Evolutionary conservation across 64 coral and sea anemone genomes (phyloP).

Genomic region (Actinia equina): DNA sequence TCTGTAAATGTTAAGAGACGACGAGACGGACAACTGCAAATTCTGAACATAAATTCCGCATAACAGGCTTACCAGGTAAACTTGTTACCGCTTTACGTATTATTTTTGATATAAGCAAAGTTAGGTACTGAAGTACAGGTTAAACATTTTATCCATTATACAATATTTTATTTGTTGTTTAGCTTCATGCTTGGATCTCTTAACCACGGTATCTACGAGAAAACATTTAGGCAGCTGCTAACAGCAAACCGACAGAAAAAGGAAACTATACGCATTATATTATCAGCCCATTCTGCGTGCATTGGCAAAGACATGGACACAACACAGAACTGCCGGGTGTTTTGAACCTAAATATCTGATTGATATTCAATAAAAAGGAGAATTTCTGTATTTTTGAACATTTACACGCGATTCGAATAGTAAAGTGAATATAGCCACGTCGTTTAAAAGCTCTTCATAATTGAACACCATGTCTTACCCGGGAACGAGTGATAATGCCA

Average conservation of each 20-base stretch:
- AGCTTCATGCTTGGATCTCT: background rate
- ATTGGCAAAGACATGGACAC: background rate
- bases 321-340: background rate
- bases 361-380: background rate
- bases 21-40: background rate
- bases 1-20: background rate
- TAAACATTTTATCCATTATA: background rate
- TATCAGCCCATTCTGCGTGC: background rate
- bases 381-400: background rate
- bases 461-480: constrained; percentile 29
- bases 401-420: background rate
- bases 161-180: background rate
- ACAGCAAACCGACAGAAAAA: background rate
- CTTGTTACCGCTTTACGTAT: background rate
- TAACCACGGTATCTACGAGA: background rate
- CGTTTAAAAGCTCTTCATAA: background rate
- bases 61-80: background rate
- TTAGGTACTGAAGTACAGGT: background rate
- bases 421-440: background rate
- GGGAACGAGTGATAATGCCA: constrained; percentile 42
- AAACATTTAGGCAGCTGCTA: background rate
- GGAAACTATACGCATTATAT: background rate
- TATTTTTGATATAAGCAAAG: background rate
- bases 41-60: background rate
- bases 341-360: background rate